Conservation (phyloP, 2,888 invertebrate genomes). For the Synanthedon vespiformis region DNA sequence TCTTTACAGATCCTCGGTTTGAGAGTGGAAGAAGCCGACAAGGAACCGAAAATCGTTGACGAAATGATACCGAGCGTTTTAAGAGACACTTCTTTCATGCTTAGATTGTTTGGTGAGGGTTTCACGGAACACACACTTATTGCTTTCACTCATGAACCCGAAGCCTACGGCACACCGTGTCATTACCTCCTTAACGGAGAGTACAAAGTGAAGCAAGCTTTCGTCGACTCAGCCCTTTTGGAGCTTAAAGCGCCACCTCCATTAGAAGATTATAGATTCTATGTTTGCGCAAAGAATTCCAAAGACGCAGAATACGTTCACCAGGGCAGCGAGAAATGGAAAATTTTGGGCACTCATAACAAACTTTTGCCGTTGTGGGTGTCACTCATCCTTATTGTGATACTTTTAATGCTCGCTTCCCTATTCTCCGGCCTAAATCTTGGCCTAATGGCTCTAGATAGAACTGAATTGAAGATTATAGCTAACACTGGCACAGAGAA, state of each 20-base stretch:
- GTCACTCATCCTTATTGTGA: constrained; percentile 77
- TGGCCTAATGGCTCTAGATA: constrained; percentile 95
- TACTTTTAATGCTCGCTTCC: constrained; percentile 88
- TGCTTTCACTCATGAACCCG: constrained; percentile 42
- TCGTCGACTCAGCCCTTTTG: constrained; percentile 35
- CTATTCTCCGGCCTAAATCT: constrained; percentile 97
- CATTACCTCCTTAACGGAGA: constrained; percentile 33
- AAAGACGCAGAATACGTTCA: constrained; percentile 61
- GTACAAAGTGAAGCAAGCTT: constrained; percentile 30
- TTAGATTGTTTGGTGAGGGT: constrained; percentile 49
- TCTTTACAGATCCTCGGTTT: constrained; percentile 28
- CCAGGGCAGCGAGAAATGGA: constrained; percentile 75
- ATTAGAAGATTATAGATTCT: constrained; percentile 40
- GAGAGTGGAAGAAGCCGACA: constrained; percentile 44
- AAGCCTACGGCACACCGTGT: constrained; percentile 21
- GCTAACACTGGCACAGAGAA: constrained; percentile 91
- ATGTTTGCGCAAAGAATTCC: constrained; percentile 44
- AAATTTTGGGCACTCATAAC: constrained; percentile 76
- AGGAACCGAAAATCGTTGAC: constrained; percentile 50
- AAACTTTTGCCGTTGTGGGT: constrained; percentile 84
- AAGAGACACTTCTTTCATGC: constrained; percentile 27
- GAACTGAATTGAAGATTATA: constrained; percentile 94
- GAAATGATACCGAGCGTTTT: constrained; percentile 51
- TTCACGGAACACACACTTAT: constrained; percentile 36
- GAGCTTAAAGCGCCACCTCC: constrained; percentile 40